These are phyloP conservation scores for Acanthosepion lycidas DNA, from an alignment of 2,888 invertebrate species.

Conservation along the genomic window DNA sequence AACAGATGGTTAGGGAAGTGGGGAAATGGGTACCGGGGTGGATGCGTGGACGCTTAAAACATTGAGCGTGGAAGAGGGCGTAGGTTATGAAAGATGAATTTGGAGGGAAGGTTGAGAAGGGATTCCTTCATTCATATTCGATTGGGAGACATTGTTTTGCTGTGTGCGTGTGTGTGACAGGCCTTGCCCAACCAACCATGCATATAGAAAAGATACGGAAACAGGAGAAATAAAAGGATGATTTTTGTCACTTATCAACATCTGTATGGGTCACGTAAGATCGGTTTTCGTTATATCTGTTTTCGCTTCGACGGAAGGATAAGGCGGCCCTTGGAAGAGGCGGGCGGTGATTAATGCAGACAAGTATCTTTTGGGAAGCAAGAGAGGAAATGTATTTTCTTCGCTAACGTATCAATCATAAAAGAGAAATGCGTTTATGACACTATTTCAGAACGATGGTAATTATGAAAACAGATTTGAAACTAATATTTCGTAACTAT, in stretches of 20 bases:
- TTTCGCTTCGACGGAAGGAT: neutral
- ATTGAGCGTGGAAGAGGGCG: neutral
- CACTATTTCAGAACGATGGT: too few species aligned
- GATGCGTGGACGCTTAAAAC: neutral
- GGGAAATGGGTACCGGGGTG: neutral
- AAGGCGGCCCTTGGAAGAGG: neutral
- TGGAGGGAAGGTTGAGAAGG: neutral
- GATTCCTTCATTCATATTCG: constrained; percentile 20
- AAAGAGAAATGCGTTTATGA: too few species aligned
- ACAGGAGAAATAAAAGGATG: neutral
- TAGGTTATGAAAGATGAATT: neutral
- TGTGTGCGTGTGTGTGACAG: constrained; percentile 33
- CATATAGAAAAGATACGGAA: neutral
- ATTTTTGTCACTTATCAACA: constrained; percentile 20
- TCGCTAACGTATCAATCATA: neutral
- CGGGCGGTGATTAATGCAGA: neutral
- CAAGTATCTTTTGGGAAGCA: neutral
- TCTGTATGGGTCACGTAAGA: neutral
- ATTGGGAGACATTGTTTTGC: neutral
- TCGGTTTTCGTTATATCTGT: neutral
- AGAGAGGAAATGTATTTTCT: neutral
- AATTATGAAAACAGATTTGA: too few species aligned
- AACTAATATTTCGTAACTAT: too few species aligned
- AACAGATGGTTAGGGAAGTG: neutral
- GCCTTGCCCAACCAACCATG: neutral